phyloP scores from a whole-genome alignment of 2,113 vertebrate genomes.

The Leuciscus idus region DNA sequence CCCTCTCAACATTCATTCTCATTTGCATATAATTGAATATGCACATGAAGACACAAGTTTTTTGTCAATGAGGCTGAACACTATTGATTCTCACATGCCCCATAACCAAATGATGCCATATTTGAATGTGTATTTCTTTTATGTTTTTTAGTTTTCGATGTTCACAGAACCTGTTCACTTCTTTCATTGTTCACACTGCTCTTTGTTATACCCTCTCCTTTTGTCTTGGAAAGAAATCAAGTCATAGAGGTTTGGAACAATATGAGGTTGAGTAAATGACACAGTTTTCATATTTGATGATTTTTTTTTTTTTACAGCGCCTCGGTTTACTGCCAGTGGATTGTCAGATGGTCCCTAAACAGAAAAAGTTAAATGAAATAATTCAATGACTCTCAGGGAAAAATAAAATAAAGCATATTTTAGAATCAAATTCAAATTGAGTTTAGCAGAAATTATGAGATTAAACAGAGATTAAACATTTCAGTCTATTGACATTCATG shows the following conservation, averaged over 20 bases:
- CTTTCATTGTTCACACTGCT: background rate
- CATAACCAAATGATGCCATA: background rate
- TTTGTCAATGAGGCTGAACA: background rate
- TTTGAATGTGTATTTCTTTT: background rate
- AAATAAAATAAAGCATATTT: background rate
- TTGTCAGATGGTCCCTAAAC: slow-evolving; percentile 31
- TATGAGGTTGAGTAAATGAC: slow-evolving; percentile 2
- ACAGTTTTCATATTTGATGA: background rate
- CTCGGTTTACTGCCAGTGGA: background rate
- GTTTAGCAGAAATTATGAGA: background rate
- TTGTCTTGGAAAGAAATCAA: background rate
- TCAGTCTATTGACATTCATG: background rate
- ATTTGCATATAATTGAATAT: background rate
- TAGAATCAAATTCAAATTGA: background rate
- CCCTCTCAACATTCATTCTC: background rate
- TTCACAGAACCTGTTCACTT: background rate
- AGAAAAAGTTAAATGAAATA: background rate
- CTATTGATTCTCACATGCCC: background rate
- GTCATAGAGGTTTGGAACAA: background rate
- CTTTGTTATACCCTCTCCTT: background rate
- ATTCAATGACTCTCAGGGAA: background rate
- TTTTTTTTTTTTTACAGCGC: background rate
- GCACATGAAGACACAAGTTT: background rate
- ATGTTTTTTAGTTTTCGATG: background rate
- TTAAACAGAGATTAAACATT: background rate